Percentiles rank a stretch among this genome's conserved stretches.
These are phyloP conservation scores for Campoletis raptor DNA, from an alignment of 2,888 invertebrate genomes.

Conservation along the genomic window DNA sequence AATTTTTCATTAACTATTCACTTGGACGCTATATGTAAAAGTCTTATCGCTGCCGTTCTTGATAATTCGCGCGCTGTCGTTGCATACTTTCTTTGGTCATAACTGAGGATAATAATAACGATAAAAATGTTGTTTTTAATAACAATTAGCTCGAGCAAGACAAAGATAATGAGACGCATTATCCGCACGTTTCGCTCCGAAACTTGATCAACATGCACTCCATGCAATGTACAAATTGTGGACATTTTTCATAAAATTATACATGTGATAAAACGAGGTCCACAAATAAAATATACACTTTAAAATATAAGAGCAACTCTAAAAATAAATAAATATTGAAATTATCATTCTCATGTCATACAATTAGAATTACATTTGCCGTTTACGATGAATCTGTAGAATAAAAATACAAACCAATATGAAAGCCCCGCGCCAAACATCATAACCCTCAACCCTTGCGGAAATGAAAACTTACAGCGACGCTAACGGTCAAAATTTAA, in stretches of 20 bases:
- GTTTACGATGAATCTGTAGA: not conserved
- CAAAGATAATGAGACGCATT: not conserved
- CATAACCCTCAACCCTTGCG: not conserved
- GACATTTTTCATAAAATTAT: not conserved
- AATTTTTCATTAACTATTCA: not conserved
- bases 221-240: not conserved
- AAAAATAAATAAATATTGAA: not conserved
- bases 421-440: not conserved
- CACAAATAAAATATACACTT: not conserved
- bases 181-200: not conserved
- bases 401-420: conserved; percentile 1
- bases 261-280: not conserved
- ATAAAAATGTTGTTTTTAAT: conserved; percentile 6
- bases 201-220: not conserved
- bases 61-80: not conserved
- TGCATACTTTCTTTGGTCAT: not conserved
- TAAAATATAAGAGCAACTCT: not conserved
- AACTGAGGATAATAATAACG: not conserved
- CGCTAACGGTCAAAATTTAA: conserved; percentile 28
- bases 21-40: not conserved
- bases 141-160: not conserved
- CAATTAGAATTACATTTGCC: not conserved
- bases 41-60: not conserved
- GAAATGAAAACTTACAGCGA: not conserved
- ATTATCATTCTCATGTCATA: not conserved